Conservation (phyloP, 1,140 invertebrate genomes). For the Lepidurus couesii region DNA sequence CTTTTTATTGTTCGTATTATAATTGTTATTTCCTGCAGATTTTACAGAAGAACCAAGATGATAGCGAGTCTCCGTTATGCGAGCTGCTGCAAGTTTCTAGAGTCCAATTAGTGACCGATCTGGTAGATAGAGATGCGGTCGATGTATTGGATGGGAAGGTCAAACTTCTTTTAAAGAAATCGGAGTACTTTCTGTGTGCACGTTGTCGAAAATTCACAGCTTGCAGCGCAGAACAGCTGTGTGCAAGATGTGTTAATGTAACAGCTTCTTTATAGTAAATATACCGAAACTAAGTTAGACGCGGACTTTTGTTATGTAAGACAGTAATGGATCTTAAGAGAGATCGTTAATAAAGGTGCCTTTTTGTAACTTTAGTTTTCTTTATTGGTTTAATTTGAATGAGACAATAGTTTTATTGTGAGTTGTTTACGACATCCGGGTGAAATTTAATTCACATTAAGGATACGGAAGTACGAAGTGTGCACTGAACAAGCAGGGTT, state of each 20-base stretch:
- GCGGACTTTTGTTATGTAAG: not conserved
- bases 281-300: not conserved
- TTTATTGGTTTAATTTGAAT: not conserved
- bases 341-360: too few species aligned
- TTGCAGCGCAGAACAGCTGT: not conserved
- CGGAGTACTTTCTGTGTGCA: not conserved
- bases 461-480: not conserved
- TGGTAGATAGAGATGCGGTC: not conserved
- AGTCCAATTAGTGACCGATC: not conserved
- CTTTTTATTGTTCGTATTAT: not conserved
- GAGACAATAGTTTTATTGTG: not conserved
- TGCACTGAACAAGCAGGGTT: not conserved
- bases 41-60: not conserved
- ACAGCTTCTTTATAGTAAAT: not conserved
- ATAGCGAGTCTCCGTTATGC: not conserved
- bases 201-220: conserved; percentile 7
- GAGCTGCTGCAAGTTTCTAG: not conserved
- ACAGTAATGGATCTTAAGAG: not conserved
- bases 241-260: not conserved
- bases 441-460: not conserved
- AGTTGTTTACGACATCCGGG: not conserved
- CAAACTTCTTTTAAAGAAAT: not conserved
- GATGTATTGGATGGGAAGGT: not conserved
- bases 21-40: not conserved
- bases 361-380: not conserved